Evolutionary conservation across 1,140 invertebrate genomes (phyloP), one percentile per base, ranked within the genome.

Genomic region (Camponotus floridanus): DNA sequence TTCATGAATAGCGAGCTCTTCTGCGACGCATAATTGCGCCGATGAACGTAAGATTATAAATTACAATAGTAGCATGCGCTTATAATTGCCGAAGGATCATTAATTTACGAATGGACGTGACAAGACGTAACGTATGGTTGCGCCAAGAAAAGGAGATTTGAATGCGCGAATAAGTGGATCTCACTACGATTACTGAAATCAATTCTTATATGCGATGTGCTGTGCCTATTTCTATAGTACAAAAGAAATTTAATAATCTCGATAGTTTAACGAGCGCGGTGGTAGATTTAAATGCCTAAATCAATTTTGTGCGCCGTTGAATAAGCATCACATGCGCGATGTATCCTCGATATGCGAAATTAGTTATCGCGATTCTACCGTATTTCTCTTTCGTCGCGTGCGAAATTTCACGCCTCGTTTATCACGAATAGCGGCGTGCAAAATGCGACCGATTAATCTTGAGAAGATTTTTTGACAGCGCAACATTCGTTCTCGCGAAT

Each of bases 81-180:
- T 86, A 51, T 51, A 86, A 86, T 86, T 86, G 65, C 51, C 48
- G n/a, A 48, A 51, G 76, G 61, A 80, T 67, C 84, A 86, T 86
- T 80, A 86, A 86, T 86, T 76, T 80, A 36, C n/a, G 48, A 57
- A 45, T 55, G 62, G 26, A 21, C 64, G 64, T 68, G 48, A 79
- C 74, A 64, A 62, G 42, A 15, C n/a, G 78, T 57, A 39, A 42
- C 9, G 48, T 33, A 26, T 36, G 15, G 39, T 68, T 51, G 62
- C 6, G 7, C 15, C 64, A 55, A 39, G 36, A 57, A 70, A 79
- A 55, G 62, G 45, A 67, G 70, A 80, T 39, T 15, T 57, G 62
- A 68, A 67, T 51, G 31, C 76, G 62, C 1, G 26, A 26, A 48
- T 79, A 79, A 80, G 68, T 36, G 42, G 61, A 79, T 79, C 31